Base-by-base conservation (phyloP, 1,140 invertebrate species). In the Oncopeltus fasciatus region DNA sequence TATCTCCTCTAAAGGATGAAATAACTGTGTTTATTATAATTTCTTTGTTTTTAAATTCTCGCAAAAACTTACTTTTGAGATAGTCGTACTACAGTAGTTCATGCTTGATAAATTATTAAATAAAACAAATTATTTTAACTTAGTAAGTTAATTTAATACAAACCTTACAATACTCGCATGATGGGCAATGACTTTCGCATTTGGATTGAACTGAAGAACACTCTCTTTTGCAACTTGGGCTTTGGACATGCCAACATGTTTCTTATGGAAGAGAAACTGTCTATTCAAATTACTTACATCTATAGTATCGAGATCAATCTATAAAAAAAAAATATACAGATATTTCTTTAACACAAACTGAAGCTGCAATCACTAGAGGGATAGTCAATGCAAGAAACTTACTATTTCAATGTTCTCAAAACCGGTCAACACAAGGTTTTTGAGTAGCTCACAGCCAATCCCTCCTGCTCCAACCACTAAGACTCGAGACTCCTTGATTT, bases 241-340 rank as follows among this genome's bases (percentile, higher is more conserved):
- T 77, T 99, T 99, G 2, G 95, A 90, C 74, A 95, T 95, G 3
- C 95, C 95, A 65, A 99, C 94, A 82, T 99, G 95, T 70, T 95
- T 86, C 70, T 93, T 93, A 71, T 94, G 87, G 72, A 99, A 99
- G 2, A 99, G 74, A 76, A 99, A 99, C 73, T 99, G 97, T 16
- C 97, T 80, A 74, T 99, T 99, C 33, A 99, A 78, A 73, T 99
- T 99, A 74, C 92, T 97, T n/a, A 99, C 88, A 78, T 99, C 96
- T 71, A 99, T 99, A 2, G 94, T 99, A 73, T 99, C 97, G 70
- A 99, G 80, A 80, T 99, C 97, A 76, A 99, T 96, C 95, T 98
- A 74, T n/a, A n/a, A n/a, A 64, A 69, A 70, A 38, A 38, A 38
- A 5, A 38, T 38, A 49, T 24, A 24, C 9, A 49, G 47, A 9